Base-by-base conservation (phyloP, 2,797 vertebrate species). In the Phrynocephalus vlangalii region DNA sequence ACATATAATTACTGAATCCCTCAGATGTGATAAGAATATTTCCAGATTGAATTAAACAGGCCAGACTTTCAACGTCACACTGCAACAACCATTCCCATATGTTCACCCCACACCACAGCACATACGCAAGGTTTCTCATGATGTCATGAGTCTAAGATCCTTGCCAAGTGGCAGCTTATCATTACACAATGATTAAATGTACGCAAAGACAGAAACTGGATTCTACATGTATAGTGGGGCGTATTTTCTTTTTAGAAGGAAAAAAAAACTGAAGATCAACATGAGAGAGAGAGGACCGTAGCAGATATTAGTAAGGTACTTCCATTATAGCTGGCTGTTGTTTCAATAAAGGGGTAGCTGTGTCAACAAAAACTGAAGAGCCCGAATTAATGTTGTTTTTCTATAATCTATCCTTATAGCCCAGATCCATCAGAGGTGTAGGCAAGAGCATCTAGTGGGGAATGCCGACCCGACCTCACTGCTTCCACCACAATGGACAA, bases 341-440 rank as follows among this genome's bases (percentile, higher is more conserved):
- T 84, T 50, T 79, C 85, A 89, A 13, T 20, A 85, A 3, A 2
- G 63, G 86, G 0, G 73, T 75, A 85, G 78, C 38, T 81, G 52
- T 76, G 50, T 72, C 77, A 87, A 71, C 13, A 90, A 88, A 0
- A 0, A 44, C 18, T 71, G 73, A 83, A 88, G 87, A 89, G 33
- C 1, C 24, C 22, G n/a, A 80, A 83, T 52, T 63, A 77, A 63
- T 18, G 16, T 20, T 72, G 33, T 60, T 85, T 85, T 88, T 83
- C 79, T 63, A 75, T 83, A 1, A 2, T 66, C 15, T 75, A 86
- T 52, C 67, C 38, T 1, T 22, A 85, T 26, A 60, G 56, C 50
- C 30, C 26, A 75, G 70, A 86, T 81, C 33, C 52, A 63, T 16
- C 33, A 56, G 70, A 86, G 66, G 79, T 75, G 52, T 66, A 70